Evolutionary conservation across 2,113 vertebrate genomes (phyloP).

Genomic region (Eptatretus burgeri): DNA sequence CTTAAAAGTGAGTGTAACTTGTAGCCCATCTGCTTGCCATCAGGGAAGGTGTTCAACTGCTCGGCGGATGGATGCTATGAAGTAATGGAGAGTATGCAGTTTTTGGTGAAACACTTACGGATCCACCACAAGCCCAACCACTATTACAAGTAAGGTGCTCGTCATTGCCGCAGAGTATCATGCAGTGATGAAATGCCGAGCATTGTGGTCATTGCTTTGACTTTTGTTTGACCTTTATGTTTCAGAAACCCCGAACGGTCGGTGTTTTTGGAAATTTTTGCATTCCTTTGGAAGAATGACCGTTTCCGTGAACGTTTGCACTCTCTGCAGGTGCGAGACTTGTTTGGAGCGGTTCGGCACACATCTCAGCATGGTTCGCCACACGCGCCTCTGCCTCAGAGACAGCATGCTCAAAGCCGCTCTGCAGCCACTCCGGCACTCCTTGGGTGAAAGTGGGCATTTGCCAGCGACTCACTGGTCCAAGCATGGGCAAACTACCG

Average conservation of each 20-base stretch:
- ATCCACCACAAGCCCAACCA: constrained; percentile 2
- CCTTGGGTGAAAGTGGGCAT: no score
- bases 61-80: not conserved
- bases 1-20: no score
- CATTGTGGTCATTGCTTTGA: no score
- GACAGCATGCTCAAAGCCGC: constrained; percentile 3
- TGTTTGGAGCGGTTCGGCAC: not conserved
- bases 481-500: no score
- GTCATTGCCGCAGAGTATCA: no score
- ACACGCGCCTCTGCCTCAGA: constrained; percentile 3
- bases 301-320: not conserved
- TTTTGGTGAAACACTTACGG: not conserved
- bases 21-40: no score
- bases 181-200: no score
- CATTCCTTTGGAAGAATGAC: no score
- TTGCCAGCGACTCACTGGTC: no score
- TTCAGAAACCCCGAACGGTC: no score
- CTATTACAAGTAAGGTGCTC: not conserved
- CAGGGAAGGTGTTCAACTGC: constrained; percentile 1
- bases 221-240: no score
- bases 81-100: constrained; percentile 1
- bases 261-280: no score
- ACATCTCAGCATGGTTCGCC: not conserved
- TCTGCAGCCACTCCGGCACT: not conserved
- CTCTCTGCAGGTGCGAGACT: constrained; percentile 2